phyloP scores from a whole-genome alignment of 2,113 vertebrate species.

The Pedetes capensis region DNA sequence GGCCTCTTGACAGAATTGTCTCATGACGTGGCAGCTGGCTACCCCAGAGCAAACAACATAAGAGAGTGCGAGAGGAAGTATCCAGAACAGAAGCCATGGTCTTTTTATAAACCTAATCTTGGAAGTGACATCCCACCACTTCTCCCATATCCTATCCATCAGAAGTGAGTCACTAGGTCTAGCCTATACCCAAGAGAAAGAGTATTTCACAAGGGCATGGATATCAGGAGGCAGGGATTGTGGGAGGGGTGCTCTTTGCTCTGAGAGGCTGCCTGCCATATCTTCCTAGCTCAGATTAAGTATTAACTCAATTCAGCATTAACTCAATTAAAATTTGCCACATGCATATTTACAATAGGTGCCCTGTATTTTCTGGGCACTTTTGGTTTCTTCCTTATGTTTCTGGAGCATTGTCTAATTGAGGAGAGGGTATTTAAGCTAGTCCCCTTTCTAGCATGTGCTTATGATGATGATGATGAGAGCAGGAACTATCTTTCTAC shows the following conservation, averaged over 20 bases:
- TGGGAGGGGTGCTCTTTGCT: neutral
- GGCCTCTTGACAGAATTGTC: neutral
- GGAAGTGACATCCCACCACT: neutral
- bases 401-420: neutral
- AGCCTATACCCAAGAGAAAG: neutral
- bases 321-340: neutral
- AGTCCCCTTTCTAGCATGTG: neutral
- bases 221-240: neutral
- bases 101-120: constrained; percentile 27
- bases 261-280: neutral
- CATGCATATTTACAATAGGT: neutral
- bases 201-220: neutral
- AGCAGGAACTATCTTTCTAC: neutral
- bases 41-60: neutral
- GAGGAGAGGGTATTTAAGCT: neutral
- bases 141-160: neutral
- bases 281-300: neutral
- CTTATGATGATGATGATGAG: constrained; percentile 24
- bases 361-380: neutral
- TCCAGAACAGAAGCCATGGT: neutral
- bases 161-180: neutral
- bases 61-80: neutral
- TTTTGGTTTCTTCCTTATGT: neutral
- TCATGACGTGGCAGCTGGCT: neutral
- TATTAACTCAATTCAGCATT: too few relatives aligned